These are phyloP conservation scores for Panagrolaimus sp. DNA, from an alignment of 1,140 invertebrate species.

Conservation along the genomic window DNA sequence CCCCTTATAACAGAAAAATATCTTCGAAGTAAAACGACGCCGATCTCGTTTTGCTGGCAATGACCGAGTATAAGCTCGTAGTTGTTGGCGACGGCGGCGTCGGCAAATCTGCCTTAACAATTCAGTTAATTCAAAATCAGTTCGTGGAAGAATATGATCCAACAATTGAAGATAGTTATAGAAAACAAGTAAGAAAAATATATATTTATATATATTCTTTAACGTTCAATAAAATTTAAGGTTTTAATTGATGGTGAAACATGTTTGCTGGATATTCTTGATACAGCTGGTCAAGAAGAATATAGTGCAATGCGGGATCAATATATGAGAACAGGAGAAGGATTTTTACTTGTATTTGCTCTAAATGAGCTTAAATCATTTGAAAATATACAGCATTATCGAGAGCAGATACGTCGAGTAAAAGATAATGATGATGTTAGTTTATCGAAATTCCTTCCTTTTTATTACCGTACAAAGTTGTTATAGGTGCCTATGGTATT, in stretches of 20 bases:
- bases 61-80: slow-evolving; percentile 19
- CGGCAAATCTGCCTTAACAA: slow-evolving; percentile 97
- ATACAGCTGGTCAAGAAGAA: slow-evolving; percentile 92
- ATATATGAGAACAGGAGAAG: slow-evolving; percentile 66
- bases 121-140: slow-evolving; percentile 98
- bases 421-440: slow-evolving; percentile 99
- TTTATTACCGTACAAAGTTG: neutral
- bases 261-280: slow-evolving; percentile 92
- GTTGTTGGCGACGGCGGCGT: slow-evolving; percentile 73
- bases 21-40: neutral
- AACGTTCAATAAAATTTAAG: slow-evolving; percentile 97
- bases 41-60: slow-evolving; percentile 13
- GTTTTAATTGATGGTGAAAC: slow-evolving; percentile 98
- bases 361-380: slow-evolving; percentile 93
- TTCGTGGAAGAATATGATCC: slow-evolving; percentile 99
- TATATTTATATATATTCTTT: slow-evolving; percentile 57
- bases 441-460: neutral
- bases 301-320: slow-evolving; percentile 65
- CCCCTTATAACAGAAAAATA: no score
- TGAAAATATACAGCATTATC: slow-evolving; percentile 89
- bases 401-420: slow-evolving; percentile 90
- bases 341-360: slow-evolving; percentile 73
- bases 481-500: slow-evolving; percentile 61
- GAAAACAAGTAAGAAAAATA: slow-evolving; percentile 46
- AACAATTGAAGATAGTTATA: slow-evolving; percentile 64